Percentiles rank a stretch among this genome's conserved stretches.
Evolutionary conservation across 2,888 invertebrate genomes (phyloP).

Genomic region (Thysanoteuthis rhombus): DNA sequence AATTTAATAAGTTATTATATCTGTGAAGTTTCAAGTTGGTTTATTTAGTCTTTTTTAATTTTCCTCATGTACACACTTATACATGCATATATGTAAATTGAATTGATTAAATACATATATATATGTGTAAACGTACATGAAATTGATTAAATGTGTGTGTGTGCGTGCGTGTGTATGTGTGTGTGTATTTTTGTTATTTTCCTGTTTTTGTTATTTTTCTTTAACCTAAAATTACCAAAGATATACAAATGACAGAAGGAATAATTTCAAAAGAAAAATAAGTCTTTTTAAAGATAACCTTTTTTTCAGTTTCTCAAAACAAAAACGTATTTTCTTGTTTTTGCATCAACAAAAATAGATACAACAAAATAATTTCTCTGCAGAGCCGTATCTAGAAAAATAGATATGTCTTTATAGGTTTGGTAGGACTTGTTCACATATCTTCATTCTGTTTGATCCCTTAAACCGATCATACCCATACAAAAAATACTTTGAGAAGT

Average conservation of each 20-base stretch:
- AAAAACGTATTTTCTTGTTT: neutral
- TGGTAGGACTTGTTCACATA: neutral
- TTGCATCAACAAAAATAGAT: neutral
- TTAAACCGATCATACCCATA: neutral
- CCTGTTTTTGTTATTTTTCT: neutral
- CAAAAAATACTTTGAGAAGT: neutral
- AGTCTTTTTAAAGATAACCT: too few species aligned
- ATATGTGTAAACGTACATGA: neutral
- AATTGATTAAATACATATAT: neutral
- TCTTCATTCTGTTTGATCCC: neutral
- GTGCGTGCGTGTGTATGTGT: neutral
- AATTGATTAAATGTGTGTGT: neutral
- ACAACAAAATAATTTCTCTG: neutral
- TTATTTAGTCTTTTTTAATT: neutral
- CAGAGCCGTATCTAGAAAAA: neutral
- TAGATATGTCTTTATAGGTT: neutral
- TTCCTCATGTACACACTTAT: neutral
- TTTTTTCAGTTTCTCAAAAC: neutral
- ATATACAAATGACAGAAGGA: neutral
- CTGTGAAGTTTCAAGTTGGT: neutral
- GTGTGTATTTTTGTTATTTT: neutral
- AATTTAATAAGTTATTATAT: neutral
- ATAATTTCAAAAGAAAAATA: neutral
- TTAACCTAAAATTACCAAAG: neutral
- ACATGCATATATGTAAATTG: neutral